Conservation (phyloP, 1,140 invertebrate species). For the Centruroides vittatus region DNA sequence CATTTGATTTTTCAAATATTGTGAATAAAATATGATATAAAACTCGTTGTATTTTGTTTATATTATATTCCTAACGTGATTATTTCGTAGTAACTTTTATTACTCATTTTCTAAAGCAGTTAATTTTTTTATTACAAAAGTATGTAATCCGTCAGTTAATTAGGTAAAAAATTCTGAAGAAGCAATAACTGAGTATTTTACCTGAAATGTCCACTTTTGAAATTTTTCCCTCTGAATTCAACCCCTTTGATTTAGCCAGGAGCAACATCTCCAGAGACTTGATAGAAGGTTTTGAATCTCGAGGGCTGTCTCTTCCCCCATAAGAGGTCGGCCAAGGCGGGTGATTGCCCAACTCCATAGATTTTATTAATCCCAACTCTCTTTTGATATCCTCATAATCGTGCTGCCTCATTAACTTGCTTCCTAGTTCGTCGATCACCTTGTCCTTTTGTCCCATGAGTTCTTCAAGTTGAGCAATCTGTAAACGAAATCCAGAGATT, state of each 20-base stretch:
- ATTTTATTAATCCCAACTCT: slow-evolving; percentile 46
- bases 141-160: too few relatives aligned
- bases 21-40: too few relatives aligned
- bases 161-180: too few relatives aligned
- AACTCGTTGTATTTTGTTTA: too few relatives aligned
- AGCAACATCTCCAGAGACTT: neutral
- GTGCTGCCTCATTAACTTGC: slow-evolving; percentile 62
- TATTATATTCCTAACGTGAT: too few relatives aligned
- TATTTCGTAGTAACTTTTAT: too few relatives aligned
- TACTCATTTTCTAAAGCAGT: too few relatives aligned
- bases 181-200: neutral
- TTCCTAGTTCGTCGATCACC: slow-evolving; percentile 68
- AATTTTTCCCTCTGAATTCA: neutral
- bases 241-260: neutral
- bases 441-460: slow-evolving; percentile 71
- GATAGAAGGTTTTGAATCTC: too few relatives aligned
- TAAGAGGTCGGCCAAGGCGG: neutral
- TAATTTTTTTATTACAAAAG: too few relatives aligned
- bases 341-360: neutral
- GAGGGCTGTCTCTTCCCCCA: too few relatives aligned
- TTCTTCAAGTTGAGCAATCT: slow-evolving; percentile 68
- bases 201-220: neutral
- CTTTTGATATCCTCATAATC: slow-evolving; percentile 82
- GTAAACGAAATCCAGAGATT: neutral
- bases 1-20: too few relatives aligned